Evolutionary conservation across 2,797 vertebrate species (phyloP).

Genomic region (Anguilla megastoma): DNA sequence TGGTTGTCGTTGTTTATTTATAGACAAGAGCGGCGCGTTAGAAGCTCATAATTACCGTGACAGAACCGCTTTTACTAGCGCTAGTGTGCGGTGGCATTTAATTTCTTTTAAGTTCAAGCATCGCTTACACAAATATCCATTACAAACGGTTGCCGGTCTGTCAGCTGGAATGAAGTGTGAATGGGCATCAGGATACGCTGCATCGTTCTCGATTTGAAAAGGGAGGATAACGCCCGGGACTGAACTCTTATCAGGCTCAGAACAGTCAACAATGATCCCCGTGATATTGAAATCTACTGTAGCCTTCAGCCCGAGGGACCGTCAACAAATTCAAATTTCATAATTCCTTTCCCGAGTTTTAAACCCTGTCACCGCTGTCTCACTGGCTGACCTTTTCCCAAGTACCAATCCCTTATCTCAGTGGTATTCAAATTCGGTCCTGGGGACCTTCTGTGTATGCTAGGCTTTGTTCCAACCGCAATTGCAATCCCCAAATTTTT

Average conservation of each 20-base stretch:
- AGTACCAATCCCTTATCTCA: background rate
- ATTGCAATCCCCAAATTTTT: no score
- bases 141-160: conserved; percentile 1
- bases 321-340: conserved; percentile 1
- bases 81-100: background rate
- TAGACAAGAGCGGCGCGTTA: background rate
- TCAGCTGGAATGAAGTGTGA: conserved; percentile 10
- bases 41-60: conserved; percentile 14
- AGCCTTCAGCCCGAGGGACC: conserved; percentile 20
- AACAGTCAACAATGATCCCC: conserved; percentile 30
- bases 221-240: background rate
- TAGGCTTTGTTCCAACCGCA: no score
- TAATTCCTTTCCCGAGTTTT: background rate
- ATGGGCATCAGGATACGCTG: conserved; percentile 13
- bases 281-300: conserved; percentile 29
- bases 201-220: conserved; percentile 17
- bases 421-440: no score
- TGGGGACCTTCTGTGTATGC: no score
- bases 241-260: conserved; percentile 29
- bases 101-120: conserved; percentile 21
- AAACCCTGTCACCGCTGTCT: background rate
- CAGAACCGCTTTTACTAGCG: background rate
- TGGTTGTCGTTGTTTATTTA: conserved; percentile 20
- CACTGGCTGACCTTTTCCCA: background rate
- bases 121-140: conserved; percentile 22